Base-by-base conservation (phyloP, 2,888 invertebrate species). In the Caenorhabditis becei region DNA sequence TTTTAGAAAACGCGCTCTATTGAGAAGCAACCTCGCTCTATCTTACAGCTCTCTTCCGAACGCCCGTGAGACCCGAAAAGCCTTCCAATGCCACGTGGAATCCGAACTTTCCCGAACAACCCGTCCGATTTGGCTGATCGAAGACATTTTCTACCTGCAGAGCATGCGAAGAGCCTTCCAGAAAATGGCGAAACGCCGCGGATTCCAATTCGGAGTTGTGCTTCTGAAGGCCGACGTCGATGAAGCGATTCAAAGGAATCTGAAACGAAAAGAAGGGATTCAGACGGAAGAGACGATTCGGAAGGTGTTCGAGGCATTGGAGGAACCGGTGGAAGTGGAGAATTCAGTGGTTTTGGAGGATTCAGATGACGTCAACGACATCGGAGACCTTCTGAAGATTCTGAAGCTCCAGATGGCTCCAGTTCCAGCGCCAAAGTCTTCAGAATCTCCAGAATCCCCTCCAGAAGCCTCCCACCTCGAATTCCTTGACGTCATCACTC, bases 81-180 rank as follows among this genome's bases (percentile, higher is more conserved):
- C 26, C 0, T 80, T 80, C 49, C 53, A 80, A 23, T 23, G 35
- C 4, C 54, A 72, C 44, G 53, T 72, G 49, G 54, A 79, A 28
- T 1, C 18, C 8, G 11, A 10, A 10, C 53, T 69, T 18, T 32
- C 18, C 26, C 11, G 8, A 14, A 35, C 24, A 7, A 14, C 4
- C 0, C n/a, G 32, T n/a, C 54, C 37, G 18, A 41, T 75, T 20
- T 56, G 61, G 14, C 16, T 85, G 4, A 72, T 83, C 24, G 85
- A 85, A 56, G 85, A 85, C 70, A 78, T 69, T 18, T 78, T 85
- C 32, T 69, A 85, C 44, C 47, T 85, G 62, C 79, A 85, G 80
- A 86, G 86, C 63, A 85, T 86, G 86, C 77, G 86, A 24, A 65
- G 85, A 8, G 80, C 83, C 18, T 84, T 84, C 58, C 61, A 67